Conservation (phyloP, 1,140 invertebrate species). For the Drosophila parabipectinata region DNA sequence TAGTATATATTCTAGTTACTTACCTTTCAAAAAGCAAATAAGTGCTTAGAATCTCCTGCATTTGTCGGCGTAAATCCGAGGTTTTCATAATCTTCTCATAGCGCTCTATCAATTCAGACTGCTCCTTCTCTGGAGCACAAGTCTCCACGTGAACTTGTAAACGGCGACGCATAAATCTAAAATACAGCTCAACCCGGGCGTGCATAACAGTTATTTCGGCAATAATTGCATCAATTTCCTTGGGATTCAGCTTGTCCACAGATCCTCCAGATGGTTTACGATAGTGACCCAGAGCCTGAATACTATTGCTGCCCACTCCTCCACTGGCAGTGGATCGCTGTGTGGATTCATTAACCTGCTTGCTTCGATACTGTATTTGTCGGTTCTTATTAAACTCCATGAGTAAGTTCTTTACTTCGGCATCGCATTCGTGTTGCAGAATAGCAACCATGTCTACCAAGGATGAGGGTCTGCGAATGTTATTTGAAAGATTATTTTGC, state of each 20-base stretch:
- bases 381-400: constrained; percentile 91
- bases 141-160: constrained; percentile 90
- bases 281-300: constrained; percentile 80
- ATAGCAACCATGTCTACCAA: constrained; percentile 89
- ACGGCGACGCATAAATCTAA: constrained; percentile 93
- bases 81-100: constrained; percentile 90
- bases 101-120: constrained; percentile 86
- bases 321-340: constrained; percentile 79
- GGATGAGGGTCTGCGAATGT: constrained; percentile 86
- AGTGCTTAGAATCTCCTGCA: constrained; percentile 95
- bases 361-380: constrained; percentile 88
- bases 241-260: constrained; percentile 90
- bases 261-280: constrained; percentile 82
- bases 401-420: constrained; percentile 89
- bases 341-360: constrained; percentile 86
- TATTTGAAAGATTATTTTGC: background rate
- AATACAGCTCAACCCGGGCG: constrained; percentile 95
- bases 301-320: constrained; percentile 43
- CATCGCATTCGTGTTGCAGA: constrained; percentile 95
- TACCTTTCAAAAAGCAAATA: constrained; percentile 96
- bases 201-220: constrained; percentile 97
- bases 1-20: constrained; percentile 28
- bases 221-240: constrained; percentile 94
- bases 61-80: constrained; percentile 91
- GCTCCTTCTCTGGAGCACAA: constrained; percentile 84